Conservation (phyloP, 2,888 invertebrate species). For the Stramonita haemastoma region DNA sequence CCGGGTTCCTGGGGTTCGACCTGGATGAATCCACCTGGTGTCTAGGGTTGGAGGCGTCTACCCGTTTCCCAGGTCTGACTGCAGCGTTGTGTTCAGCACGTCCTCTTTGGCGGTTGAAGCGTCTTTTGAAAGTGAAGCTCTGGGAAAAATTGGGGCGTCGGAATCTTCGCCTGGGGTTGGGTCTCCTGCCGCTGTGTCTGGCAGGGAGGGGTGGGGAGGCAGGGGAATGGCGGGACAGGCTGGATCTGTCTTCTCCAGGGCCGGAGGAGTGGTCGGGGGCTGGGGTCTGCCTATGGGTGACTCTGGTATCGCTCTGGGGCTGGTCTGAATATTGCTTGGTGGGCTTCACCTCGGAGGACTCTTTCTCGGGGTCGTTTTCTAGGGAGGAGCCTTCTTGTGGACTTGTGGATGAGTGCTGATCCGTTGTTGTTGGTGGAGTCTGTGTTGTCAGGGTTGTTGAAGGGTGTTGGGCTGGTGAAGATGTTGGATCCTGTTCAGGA, state of each 20-base stretch:
- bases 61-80: not conserved
- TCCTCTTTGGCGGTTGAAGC: not conserved
- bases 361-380: not conserved
- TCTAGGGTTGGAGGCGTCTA: no score
- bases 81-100: not conserved
- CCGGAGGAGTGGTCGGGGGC: not conserved
- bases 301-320: not conserved
- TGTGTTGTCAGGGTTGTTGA: not conserved
- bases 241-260: not conserved
- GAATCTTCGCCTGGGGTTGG: not conserved
- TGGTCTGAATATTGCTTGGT: not conserved
- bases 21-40: not conserved
- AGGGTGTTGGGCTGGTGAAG: not conserved
- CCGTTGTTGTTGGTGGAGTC: not conserved
- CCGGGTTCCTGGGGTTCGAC: not conserved
- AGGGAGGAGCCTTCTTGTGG: not conserved
- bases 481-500: not conserved
- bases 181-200: not conserved
- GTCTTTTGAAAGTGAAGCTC: slow-evolving; percentile 37
- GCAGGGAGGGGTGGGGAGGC: not conserved
- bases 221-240: not conserved
- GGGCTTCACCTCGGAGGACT: not conserved
- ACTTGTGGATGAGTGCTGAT: not conserved
- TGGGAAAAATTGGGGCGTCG: slow-evolving; percentile 37
- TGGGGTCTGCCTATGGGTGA: not conserved